phyloP scores from a whole-genome alignment of 2,113 vertebrate genomes.

The Micromys minutus region DNA sequence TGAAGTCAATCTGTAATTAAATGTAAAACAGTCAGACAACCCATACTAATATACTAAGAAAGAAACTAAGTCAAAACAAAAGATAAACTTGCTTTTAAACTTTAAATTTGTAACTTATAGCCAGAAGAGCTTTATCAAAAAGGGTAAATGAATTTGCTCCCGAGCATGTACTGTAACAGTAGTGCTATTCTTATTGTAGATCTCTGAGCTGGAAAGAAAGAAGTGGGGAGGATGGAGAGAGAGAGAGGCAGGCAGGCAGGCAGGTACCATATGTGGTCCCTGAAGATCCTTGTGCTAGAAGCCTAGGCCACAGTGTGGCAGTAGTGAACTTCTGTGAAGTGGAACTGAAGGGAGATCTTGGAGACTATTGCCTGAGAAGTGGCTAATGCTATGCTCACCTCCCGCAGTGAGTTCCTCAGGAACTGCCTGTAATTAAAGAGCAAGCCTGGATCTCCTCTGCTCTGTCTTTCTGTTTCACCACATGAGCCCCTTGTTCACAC shows the following conservation, averaged over 20 bases:
- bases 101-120: not conserved
- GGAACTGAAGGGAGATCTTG: not conserved
- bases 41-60: not conserved
- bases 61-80: not conserved
- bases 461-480: not conserved
- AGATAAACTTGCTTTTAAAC: not conserved
- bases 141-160: not conserved
- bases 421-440: not conserved
- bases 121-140: not conserved
- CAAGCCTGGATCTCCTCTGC: not conserved
- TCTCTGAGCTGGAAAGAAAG: conserved; percentile 44
- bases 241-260: not conserved
- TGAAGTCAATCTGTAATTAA: not conserved
- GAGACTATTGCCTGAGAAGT: not conserved
- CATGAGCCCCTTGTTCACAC: fast-evolving
- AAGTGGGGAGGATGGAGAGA: not conserved
- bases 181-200: not conserved
- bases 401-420: not conserved
- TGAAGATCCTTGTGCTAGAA: not conserved
- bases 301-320: not conserved
- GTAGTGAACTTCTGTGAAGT: not conserved
- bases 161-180: not conserved
- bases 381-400: not conserved
- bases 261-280: too few relatives aligned
- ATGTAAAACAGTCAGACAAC: not conserved